A percentile compares a stretch with the other conserved stretches of the same genome.
Conservation (phyloP, 2,797 vertebrate species). For the Xenopus petersii region DNA sequence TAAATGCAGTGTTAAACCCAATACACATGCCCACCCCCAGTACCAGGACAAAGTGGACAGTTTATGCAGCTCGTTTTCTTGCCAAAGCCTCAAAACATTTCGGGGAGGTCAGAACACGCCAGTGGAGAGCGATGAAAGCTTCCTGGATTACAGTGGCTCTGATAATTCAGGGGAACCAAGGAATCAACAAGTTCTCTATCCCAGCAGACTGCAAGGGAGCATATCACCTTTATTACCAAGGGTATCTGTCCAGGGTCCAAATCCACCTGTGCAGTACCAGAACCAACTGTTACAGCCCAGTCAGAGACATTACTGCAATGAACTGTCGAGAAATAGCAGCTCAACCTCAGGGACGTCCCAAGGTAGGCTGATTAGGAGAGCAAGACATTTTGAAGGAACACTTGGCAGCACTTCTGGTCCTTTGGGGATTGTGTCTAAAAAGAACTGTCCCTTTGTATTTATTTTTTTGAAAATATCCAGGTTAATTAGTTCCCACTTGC, state of each 20-base stretch:
- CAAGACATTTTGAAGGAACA: no score
- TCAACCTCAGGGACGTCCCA: conserved; percentile 18
- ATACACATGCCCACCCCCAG: neutral
- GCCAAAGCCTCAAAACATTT: conserved; percentile 19
- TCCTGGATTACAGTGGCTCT: neutral
- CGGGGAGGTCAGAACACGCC: conserved; percentile 54
- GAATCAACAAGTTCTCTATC: neutral
- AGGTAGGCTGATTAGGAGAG: conserved; percentile 42
- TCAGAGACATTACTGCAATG: neutral
- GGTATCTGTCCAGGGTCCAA: neutral
- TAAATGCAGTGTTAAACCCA: conserved; percentile 13
- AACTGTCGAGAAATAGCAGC: neutral
- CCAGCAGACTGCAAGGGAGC: neutral
- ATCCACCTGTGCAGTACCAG: neutral
- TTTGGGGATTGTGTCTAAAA: no score
- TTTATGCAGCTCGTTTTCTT: neutral
- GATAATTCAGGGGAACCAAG: neutral
- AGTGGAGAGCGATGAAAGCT: conserved; percentile 62
- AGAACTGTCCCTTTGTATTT: no score
- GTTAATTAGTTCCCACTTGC: no score
- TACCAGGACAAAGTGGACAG: conserved; percentile 3
- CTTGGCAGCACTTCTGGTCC: no score
- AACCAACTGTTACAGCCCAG: neutral
- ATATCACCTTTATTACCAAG: neutral
- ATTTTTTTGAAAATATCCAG: no score